These are phyloP conservation scores for Emydocephalus ijimae DNA, from an alignment of 2,113 vertebrate genomes.

Conservation along the genomic window DNA sequence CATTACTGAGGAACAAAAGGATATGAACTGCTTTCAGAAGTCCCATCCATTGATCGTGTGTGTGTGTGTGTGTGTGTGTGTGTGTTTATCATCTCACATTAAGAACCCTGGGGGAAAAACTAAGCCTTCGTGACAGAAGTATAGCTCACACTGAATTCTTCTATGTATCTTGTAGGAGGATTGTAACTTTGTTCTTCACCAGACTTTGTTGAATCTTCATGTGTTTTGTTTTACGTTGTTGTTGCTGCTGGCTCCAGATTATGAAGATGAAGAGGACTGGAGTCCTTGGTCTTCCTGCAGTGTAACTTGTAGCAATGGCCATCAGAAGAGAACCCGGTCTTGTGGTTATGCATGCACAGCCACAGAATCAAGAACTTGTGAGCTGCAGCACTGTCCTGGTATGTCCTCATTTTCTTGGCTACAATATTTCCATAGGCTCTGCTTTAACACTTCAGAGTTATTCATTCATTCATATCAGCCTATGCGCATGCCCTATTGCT, in stretches of 20 bases:
- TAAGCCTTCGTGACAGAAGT: neutral
- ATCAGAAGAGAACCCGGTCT: slow-evolving; percentile 81
- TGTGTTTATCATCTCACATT: neutral
- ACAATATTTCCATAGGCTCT: neutral
- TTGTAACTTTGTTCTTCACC: neutral
- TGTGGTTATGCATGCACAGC: slow-evolving; percentile 85
- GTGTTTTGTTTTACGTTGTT: slow-evolving; percentile 12
- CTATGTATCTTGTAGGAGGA: neutral
- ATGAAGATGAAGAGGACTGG: slow-evolving; percentile 83
- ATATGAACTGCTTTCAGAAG: no score
- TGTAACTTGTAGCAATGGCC: slow-evolving; percentile 79
- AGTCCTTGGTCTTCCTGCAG: slow-evolving; percentile 87
- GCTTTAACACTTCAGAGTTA: neutral
- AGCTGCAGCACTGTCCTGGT: slow-evolving; percentile 81
- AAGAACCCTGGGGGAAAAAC: neutral
- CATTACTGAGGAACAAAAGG: no score
- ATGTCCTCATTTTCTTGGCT: slow-evolving; percentile 39
- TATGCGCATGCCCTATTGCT: neutral
- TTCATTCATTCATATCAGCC: neutral
- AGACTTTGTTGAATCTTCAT: slow-evolving; percentile 3
- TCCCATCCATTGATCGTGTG: no score
- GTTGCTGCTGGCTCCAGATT: slow-evolving; percentile 64
- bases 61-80: no score
- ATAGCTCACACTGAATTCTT: neutral
- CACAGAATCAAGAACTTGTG: slow-evolving; percentile 79